These are phyloP conservation scores for Nephrotoma appendiculata DNA, from an alignment of 2,888 invertebrate genomes.

Conservation along the genomic window DNA sequence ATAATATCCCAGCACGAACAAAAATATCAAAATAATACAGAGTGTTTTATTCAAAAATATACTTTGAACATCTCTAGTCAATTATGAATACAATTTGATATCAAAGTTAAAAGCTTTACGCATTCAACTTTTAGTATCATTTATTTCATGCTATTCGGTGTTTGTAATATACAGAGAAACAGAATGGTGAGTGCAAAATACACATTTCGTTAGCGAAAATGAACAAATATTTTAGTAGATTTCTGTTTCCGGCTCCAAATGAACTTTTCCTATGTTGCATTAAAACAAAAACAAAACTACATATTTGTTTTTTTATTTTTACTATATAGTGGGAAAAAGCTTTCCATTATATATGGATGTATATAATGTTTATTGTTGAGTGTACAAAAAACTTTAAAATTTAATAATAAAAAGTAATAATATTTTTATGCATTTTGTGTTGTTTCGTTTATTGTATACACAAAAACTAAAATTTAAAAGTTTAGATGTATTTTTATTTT, in stretches of 20 bases:
- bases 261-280: background rate
- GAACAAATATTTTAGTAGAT: background rate
- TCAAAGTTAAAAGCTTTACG: background rate
- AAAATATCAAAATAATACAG: no score
- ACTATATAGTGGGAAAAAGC: background rate
- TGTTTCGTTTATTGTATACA: background rate
- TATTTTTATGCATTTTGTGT: background rate
- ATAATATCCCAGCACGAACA: no score
- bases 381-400: background rate
- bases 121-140: background rate
- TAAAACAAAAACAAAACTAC: background rate
- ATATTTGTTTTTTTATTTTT: background rate
- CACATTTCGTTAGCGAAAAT: background rate
- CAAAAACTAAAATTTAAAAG: background rate
- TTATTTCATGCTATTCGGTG: background rate
- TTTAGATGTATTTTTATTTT: background rate
- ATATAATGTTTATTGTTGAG: background rate
- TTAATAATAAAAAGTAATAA: background rate
- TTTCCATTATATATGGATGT: background rate
- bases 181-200: no score
- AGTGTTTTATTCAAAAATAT: no score
- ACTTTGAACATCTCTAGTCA: background rate
- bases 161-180: no score
- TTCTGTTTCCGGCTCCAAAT: background rate
- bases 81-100: background rate